Base-by-base conservation (phyloP, 2,888 invertebrate genomes). In the Plagiodera versicolora region DNA sequence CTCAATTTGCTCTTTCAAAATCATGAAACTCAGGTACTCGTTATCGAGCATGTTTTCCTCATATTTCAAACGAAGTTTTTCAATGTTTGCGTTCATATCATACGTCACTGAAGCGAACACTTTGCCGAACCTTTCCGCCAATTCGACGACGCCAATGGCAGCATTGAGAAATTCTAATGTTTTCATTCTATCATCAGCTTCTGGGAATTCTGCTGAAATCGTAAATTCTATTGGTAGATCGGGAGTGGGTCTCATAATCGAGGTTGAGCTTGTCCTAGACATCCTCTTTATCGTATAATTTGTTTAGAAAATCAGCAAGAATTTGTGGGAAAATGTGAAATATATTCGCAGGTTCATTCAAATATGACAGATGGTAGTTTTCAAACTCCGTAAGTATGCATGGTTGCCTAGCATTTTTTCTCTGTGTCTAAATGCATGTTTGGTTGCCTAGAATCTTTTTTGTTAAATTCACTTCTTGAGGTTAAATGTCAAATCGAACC, bases 11-110 rank as follows among this genome's bases (percentile, higher is more conserved):
- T 90, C 90, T 59, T 81, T 77, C 56, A 86, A 75, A 72, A 92
- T 84, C 80, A 91, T 83, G 73, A 89, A 88, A 67, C 91, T 85
- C 60, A 92, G 76, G 74, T 86, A 89, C 45, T 83, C 80, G 71
- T 84, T 81, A 58, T 77, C 81, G 52, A 81, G 75, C 51, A 78
- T 79, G 73, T 89, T 82, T 73, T 80, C 80, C 44, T 80, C 77
- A 72, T 85, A 88, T 67, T 79, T 79, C 67, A 81, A 83, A 45
- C 80, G 82, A 60, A 90, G 80, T 85, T 89, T 89, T 89, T 89
- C 77, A 32, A 92, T 87, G 79, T 92, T 92, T 70, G 88, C 88
- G 80, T 86, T 85, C 86, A 92, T 89, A 74, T 92, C 92, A 78
- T 85, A 85, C 71, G 87, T 88, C 44, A 92, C 87, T 20, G 91